phyloP scores from a whole-genome alignment of 1,140 invertebrate genomes.

The Phymastichus coffea region DNA sequence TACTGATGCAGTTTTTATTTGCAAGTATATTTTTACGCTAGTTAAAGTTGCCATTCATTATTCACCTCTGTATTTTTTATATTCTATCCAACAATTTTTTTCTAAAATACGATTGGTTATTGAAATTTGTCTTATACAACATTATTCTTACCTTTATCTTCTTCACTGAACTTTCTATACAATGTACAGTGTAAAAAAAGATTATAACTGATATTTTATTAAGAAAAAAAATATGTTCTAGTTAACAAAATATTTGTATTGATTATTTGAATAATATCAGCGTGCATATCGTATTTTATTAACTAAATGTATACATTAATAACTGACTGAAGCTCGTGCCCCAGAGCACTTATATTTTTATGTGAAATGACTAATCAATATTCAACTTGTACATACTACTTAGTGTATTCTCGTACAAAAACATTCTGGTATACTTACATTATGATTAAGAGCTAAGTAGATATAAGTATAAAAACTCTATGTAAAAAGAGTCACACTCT shows the following conservation, averaged over 20 bases:
- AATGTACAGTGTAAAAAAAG: conserved; percentile 26
- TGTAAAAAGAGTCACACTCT: conserved; percentile 15
- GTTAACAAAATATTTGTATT: conserved; percentile 22
- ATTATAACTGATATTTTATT: conserved; percentile 24
- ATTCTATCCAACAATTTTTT: too few species aligned
- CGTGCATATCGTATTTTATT: conserved; percentile 18
- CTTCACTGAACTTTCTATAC: conserved; percentile 3
- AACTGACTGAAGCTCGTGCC: conserved; percentile 18
- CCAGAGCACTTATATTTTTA: conserved; percentile 22
- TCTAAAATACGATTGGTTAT: neutral
- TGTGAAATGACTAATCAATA: conserved; percentile 25
- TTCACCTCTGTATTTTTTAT: too few species aligned
- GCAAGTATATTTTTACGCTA: too few species aligned
- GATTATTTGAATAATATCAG: conserved; percentile 17
- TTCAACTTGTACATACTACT: conserved; percentile 15
- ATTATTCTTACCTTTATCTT: conserved; percentile 20
- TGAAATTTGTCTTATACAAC: neutral
- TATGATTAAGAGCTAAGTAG: neutral
- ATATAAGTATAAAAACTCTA: conserved; percentile 12
- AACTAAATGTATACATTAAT: neutral
- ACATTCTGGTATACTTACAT: conserved; percentile 17
- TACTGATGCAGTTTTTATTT: neutral
- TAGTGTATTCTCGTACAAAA: conserved; percentile 11
- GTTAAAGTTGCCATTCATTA: too few species aligned
- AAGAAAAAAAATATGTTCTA: conserved; percentile 15